These are phyloP conservation scores for Pogonognathellus flavescens DNA, from an alignment of 1,140 invertebrate genomes.

Conservation along the genomic window DNA sequence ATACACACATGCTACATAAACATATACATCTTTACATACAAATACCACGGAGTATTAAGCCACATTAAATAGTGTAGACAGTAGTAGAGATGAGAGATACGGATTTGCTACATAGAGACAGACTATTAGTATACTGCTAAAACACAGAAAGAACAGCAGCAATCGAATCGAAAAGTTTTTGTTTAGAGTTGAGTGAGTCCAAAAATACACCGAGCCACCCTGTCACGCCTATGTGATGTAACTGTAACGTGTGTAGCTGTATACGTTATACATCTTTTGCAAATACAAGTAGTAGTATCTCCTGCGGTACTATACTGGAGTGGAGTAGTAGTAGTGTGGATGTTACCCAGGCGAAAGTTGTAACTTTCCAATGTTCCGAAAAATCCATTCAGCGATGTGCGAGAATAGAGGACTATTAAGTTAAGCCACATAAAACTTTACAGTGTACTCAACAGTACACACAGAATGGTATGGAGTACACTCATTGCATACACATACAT, in stretches of 20 bases:
- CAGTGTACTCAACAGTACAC: not conserved
- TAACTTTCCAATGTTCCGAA: not conserved
- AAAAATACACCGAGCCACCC: slow-evolving; percentile 49
- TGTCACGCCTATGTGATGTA: slow-evolving; percentile 35
- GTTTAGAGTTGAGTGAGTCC: slow-evolving; percentile 51
- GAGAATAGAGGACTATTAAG: slow-evolving; percentile 1
- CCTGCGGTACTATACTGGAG: not conserved
- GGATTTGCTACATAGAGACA: not conserved
- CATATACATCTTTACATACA: no score
- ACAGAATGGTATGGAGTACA: not conserved
- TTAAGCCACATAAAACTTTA: not conserved
- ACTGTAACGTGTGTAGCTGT: not conserved
- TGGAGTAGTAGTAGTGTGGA: not conserved
- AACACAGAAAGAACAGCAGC: slow-evolving; percentile 4
- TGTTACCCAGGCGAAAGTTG: slow-evolving; percentile 18
- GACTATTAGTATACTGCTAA: not conserved
- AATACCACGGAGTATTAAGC: no score
- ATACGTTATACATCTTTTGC: not conserved
- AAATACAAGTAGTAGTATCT: slow-evolving; percentile 2
- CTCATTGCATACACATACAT: no score
- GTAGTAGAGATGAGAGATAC: not conserved
- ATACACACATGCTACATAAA: no score
- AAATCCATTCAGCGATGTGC: not conserved
- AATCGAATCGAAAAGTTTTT: slow-evolving; percentile 51
- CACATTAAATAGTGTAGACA: not conserved